phyloP scores from a whole-genome alignment of 2,797 vertebrate species.

The Podarcis siculus region DNA sequence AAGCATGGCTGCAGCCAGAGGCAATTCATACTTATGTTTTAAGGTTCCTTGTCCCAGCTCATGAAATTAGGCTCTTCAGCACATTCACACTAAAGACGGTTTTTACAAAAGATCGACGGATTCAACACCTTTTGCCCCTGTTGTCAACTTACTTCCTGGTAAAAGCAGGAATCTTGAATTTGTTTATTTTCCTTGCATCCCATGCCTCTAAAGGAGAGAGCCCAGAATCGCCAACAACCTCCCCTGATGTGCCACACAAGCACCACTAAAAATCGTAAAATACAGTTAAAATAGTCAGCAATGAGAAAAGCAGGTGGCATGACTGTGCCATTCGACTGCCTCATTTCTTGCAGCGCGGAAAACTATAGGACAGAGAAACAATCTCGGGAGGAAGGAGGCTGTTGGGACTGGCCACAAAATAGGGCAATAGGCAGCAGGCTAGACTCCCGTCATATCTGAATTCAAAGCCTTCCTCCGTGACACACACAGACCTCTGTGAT shows the following conservation, averaged over 20 bases:
- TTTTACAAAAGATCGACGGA: not conserved
- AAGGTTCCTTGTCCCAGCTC: not conserved
- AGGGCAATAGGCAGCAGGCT: not conserved
- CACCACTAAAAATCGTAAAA: not conserved
- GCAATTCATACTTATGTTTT: not conserved
- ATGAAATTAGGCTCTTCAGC: not conserved
- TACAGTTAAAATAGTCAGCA: too few species aligned
- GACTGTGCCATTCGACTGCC: not conserved
- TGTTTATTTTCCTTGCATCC: too few species aligned
- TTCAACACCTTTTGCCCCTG: too few species aligned
- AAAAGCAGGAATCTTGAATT: not conserved
- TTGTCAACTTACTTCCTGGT: not conserved
- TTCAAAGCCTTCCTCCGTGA: not conserved
- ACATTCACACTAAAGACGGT: too few species aligned
- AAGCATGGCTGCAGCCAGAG: too few species aligned
- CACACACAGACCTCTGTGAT: too few species aligned
- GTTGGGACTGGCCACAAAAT: too few species aligned
- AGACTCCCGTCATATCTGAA: not conserved
- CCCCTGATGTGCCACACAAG: accelerated
- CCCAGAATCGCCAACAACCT: too few species aligned
- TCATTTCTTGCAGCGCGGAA: not conserved
- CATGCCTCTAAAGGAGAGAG: too few species aligned
- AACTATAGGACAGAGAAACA: not conserved
- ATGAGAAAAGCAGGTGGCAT: too few species aligned
- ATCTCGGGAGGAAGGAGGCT: not conserved